Conservation (phyloP, 2,888 invertebrate species). For the Microctonus brassicae region DNA sequence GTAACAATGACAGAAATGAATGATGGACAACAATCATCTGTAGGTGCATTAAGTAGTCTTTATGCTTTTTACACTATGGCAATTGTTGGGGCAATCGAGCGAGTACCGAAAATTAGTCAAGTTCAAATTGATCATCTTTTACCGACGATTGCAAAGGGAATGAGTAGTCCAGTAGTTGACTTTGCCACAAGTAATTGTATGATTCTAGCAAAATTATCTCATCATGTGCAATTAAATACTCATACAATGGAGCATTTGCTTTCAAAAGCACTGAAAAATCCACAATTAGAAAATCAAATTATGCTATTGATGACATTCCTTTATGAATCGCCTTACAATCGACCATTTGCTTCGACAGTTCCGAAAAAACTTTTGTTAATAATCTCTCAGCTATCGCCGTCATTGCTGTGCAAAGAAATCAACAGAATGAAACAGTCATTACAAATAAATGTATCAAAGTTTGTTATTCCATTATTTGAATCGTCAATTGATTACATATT, state of each 20-base stretch:
- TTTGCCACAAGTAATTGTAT: constrained; percentile 82
- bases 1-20: constrained; percentile 69
- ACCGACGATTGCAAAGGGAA: constrained; percentile 79
- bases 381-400: constrained; percentile 67
- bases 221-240: constrained; percentile 74
- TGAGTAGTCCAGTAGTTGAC: constrained; percentile 78
- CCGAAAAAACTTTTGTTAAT: constrained; percentile 72
- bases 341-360: constrained; percentile 68
- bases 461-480: constrained; percentile 74
- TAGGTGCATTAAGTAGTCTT: constrained; percentile 75
- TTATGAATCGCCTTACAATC: constrained; percentile 76
- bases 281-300: constrained; percentile 76
- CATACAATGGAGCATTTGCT: constrained; percentile 75
- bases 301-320: constrained; percentile 78
- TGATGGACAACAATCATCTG: constrained; percentile 71
- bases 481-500: constrained; percentile 72
- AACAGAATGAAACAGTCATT: constrained; percentile 72
- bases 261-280: constrained; percentile 73
- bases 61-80: constrained; percentile 87
- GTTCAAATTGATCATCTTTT: constrained; percentile 78
- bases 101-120: constrained; percentile 73
- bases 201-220: constrained; percentile 79
- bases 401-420: constrained; percentile 72
- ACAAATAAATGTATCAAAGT: constrained; percentile 73
- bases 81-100: constrained; percentile 79